These are phyloP conservation scores for Pteronotus mesoamericanus DNA, from an alignment of 2,797 vertebrate genomes.

Conservation along the genomic window DNA sequence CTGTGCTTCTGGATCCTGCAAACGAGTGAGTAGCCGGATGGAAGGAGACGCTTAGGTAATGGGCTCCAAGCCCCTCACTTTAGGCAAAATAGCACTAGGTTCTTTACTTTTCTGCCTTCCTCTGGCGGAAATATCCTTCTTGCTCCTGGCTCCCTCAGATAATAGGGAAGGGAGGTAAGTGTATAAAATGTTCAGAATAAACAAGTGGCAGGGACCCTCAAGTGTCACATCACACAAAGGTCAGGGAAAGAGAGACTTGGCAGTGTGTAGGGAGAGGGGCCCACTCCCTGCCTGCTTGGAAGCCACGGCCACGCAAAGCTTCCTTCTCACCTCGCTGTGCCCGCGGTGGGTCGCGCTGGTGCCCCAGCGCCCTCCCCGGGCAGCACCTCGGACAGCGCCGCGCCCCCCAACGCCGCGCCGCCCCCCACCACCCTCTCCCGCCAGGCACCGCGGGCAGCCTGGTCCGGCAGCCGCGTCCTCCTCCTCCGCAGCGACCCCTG, in stretches of 20 bases:
- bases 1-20: neutral
- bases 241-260: neutral
- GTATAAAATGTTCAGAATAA: neutral
- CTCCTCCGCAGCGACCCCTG: neutral
- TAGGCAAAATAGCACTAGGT: neutral
- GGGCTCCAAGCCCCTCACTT: neutral
- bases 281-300: neutral
- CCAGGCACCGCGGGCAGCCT: fast-evolving
- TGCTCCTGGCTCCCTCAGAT: neutral
- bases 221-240: neutral
- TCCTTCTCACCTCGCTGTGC: neutral
- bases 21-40: neutral
- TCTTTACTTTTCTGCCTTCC: neutral
- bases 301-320: neutral
- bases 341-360: neutral
- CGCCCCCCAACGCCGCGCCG: too few species aligned
- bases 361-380: fast-evolving
- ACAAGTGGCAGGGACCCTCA: neutral
- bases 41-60: neutral
- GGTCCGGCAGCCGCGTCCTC: neutral
- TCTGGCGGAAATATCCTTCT: neutral
- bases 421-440: too few species aligned
- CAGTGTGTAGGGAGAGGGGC: neutral
- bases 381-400: conserved; percentile 51
- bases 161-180: neutral